Evolutionary conservation across 2,888 invertebrate genomes (phyloP).

Genomic region (Ischnura elegans): DNA sequence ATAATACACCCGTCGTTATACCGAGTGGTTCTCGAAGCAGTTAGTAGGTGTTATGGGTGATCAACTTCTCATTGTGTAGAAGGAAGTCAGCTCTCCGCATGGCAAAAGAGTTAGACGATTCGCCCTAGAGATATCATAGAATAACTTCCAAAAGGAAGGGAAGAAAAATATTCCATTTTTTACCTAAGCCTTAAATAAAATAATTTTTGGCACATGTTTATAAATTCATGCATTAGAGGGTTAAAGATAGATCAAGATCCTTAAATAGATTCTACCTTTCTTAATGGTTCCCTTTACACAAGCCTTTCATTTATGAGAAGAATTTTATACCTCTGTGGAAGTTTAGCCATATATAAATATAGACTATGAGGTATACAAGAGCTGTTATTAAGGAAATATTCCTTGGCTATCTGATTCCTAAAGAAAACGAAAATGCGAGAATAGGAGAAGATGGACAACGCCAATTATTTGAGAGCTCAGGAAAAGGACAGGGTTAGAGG

Average conservation of each 20-base stretch:
- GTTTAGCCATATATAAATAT: not conserved
- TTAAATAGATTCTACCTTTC: not conserved
- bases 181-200: no score
- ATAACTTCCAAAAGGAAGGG: no score
- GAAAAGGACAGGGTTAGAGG: not conserved
- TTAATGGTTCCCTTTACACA: not conserved
- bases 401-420: conserved; percentile 49
- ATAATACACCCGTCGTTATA: no score
- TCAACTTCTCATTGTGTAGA: no score
- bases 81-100: no score
- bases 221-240: not conserved
- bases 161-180: no score
- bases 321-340: not conserved
- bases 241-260: not conserved
- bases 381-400: conserved; percentile 33
- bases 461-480: not conserved
- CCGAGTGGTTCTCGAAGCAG: no score
- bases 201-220: no score
- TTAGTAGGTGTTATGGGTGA: no score
- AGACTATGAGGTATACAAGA: not conserved
- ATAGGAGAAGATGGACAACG: conserved; percentile 28
- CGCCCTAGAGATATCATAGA: no score
- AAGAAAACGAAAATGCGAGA: conserved; percentile 1
- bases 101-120: no score
- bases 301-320: not conserved